A percentile compares a stretch with the other conserved stretches of the same genome.
Conservation (phyloP, 2,888 invertebrate genomes). For the Alentia gelatinosa region DNA sequence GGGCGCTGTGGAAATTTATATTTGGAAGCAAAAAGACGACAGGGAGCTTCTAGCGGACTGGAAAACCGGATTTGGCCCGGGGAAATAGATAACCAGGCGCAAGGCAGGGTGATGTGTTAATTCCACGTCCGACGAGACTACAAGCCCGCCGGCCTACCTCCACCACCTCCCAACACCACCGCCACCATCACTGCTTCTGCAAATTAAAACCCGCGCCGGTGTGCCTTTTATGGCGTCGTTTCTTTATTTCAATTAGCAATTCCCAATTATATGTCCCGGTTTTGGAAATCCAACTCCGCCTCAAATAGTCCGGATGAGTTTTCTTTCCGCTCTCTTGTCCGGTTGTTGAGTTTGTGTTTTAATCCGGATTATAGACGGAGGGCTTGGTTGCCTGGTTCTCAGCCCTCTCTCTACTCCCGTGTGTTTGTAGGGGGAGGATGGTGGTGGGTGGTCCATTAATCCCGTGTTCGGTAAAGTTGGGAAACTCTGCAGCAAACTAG, state of each 20-base stretch:
- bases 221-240: not conserved
- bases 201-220: constrained; percentile 7
- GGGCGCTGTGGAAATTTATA: constrained; percentile 5
- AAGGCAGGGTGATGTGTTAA: not conserved
- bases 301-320: constrained; percentile 7
- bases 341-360: not conserved
- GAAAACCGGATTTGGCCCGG: constrained; percentile 43
- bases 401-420: not conserved
- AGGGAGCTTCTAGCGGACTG: constrained; percentile 26
- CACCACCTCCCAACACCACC: too few species aligned
- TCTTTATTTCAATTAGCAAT: constrained; percentile 45
- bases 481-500: constrained; percentile 6
- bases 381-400: not conserved
- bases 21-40: constrained; percentile 29
- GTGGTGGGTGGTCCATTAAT: not conserved
- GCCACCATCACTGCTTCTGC: too few species aligned
- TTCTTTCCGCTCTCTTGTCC: not conserved
- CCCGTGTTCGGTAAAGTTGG: not conserved
- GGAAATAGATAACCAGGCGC: constrained; percentile 12
- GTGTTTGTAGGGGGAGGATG: not conserved
- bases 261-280: constrained; percentile 33
- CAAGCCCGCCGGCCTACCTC: not conserved
- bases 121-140: not conserved
- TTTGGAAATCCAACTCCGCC: constrained; percentile 14
- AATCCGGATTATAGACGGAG: not conserved